A percentile compares a stretch with the other conserved stretches of the same genome.
These are phyloP conservation scores for Sibirionetta formosa DNA, from an alignment of 2,797 vertebrate species.

Conservation along the genomic window DNA sequence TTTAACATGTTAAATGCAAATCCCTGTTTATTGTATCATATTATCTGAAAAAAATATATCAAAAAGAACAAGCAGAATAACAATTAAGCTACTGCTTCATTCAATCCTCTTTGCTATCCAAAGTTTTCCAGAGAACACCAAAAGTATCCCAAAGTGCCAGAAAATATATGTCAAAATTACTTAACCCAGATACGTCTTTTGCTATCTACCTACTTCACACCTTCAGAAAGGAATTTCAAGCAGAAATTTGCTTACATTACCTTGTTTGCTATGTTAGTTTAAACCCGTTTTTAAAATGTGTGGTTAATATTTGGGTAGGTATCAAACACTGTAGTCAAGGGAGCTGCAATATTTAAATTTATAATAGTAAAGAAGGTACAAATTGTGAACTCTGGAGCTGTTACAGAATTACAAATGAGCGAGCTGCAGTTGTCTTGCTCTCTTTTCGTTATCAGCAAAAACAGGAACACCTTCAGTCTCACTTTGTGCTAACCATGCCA, in stretches of 20 bases:
- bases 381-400: not conserved
- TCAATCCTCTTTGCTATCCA: not conserved
- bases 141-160: not conserved
- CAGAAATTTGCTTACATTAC: not conserved
- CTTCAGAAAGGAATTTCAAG: not conserved
- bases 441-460: not conserved
- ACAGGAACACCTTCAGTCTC: not conserved
- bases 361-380: not conserved
- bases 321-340: not conserved
- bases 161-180: not conserved
- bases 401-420: not conserved
- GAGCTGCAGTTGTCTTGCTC: not conserved
- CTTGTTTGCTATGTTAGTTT: not conserved
- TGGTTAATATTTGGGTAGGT: not conserved
- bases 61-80: not conserved
- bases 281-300: not conserved
- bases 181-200: not conserved
- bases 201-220: not conserved
- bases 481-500: not conserved
- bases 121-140: not conserved
- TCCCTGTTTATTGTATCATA: not conserved
- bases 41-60: not conserved
- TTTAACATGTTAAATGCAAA: not conserved
- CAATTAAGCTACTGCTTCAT: not conserved
- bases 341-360: not conserved